phyloP scores from a whole-genome alignment of 2,113 vertebrate genomes.

The Neofelis nebulosa region DNA sequence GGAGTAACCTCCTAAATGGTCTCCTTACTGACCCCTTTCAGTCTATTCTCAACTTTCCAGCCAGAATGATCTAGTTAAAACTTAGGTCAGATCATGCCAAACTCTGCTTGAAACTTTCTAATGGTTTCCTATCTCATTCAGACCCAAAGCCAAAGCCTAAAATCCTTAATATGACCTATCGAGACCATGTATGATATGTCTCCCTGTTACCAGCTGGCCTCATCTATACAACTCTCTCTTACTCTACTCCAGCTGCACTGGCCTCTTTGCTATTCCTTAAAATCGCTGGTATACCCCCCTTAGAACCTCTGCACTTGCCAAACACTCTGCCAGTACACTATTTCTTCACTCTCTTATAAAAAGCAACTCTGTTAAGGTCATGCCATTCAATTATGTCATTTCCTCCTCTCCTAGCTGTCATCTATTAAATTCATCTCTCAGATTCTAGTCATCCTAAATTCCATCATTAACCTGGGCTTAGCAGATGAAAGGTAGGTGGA shows the following conservation, averaged over 20 bases:
- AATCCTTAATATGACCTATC: background rate
- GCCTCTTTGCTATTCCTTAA: background rate
- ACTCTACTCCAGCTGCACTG: background rate
- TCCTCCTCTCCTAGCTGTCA: background rate
- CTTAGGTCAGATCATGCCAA: background rate
- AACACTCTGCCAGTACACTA: background rate
- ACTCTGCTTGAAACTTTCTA: background rate
- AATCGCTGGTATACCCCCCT: background rate
- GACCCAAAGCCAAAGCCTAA: slow-evolving; percentile 2
- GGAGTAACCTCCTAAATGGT: background rate
- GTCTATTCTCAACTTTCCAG: background rate
- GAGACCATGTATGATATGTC: background rate
- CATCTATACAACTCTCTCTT: background rate
- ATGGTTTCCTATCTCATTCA: slow-evolving; percentile 4
- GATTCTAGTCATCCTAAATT: background rate
- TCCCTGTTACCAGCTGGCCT: background rate
- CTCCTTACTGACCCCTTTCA: background rate
- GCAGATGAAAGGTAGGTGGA: background rate
- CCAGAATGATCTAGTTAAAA: background rate
- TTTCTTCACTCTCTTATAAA: background rate
- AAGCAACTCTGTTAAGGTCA: background rate
- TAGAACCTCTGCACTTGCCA: background rate
- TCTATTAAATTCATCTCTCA: background rate
- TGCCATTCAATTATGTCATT: background rate
- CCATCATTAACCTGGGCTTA: background rate